Base-by-base conservation (phyloP, 2,888 invertebrate genomes). In the Diadegma fenestrale region DNA sequence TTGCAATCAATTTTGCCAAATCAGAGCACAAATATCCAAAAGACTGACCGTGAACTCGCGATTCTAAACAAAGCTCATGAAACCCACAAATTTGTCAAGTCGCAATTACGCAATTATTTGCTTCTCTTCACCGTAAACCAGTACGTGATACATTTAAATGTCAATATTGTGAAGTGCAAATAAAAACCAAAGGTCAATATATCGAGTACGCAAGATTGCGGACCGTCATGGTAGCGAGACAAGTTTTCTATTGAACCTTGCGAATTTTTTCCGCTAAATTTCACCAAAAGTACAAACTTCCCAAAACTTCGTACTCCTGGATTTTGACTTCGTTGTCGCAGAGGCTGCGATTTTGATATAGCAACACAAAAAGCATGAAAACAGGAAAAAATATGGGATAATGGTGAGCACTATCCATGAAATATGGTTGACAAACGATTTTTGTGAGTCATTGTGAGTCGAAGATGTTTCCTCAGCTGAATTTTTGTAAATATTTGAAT, bases 201-300 rank as follows among this genome's bases (percentile, higher is more conserved):
- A 54, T 54, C 3, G 10, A 54, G 10, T 22, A 54, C 22, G 22
- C 22, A 5, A 54, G 54, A 54, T 54, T 54, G 22, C 54, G 8
- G 10, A 54, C 19, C 10, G 22, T 51, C 51, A 48, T 17, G 8
- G 10, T 17, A n/a, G 51, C 19, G 8, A 22, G 22, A 19, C 22
- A 10, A 19, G 22, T n/a, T 54, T 54, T n/a, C 48, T 48, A 2
- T 48, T n/a, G 54, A 54, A 54, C 22, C 7, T 26, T 14, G 54
- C 26, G 14, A 58, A 58, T 58, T 58, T 22, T 14, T 58, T 58
- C 54, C 26, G 22, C 26, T 26, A 58, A 58, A 58, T 58, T 54
- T 54, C 54, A 10, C 19, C 8, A 10, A 54, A 10, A 22, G 19
- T 64, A 37, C 19, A 19, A 64, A 64, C 8, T 37, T 54, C 22